Percentiles rank a stretch among this genome's conserved stretches.
These are phyloP conservation scores for Phrixothrix hirtus DNA, from an alignment of 2,888 invertebrate genomes.

Conservation along the genomic window DNA sequence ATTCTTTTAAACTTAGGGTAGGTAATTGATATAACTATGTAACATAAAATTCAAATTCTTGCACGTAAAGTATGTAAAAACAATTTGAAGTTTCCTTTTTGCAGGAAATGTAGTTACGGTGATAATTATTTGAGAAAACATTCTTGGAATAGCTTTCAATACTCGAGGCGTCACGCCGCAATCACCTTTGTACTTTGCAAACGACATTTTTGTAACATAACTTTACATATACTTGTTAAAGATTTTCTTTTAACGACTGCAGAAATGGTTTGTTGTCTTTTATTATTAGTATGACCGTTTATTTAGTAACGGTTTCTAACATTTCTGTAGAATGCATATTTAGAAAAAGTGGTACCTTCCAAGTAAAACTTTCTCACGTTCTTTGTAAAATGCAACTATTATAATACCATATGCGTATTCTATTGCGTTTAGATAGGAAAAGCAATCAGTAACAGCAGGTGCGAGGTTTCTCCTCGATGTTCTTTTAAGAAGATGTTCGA, in stretches of 20 bases:
- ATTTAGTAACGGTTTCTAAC: not conserved
- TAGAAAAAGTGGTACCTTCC: not conserved
- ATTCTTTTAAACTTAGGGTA: not conserved
- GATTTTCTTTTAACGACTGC: too few relatives aligned
- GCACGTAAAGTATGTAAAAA: too few relatives aligned
- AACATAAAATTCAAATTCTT: not conserved
- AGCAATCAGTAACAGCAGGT: conserved; percentile 32
- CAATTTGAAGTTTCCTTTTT: not conserved
- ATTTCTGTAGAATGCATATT: not conserved
- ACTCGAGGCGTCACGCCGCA: conserved; percentile 4
- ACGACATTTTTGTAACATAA: conserved; percentile 13
- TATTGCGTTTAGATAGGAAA: conserved; percentile 20
- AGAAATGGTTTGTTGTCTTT: too few relatives aligned
- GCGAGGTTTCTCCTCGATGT: conserved; percentile 31
- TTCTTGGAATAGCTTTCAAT: conserved; percentile 13
- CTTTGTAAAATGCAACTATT: too few relatives aligned
- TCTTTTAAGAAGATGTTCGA: conserved; percentile 23
- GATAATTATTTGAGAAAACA: conserved; percentile 23
- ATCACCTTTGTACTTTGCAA: conserved; percentile 18
- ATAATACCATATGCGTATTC: not conserved
- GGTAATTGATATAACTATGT: not conserved
- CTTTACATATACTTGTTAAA: too few relatives aligned
- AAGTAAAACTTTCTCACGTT: not conserved
- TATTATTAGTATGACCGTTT: too few relatives aligned
- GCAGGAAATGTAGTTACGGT: not conserved